Evolutionary conservation across 2,113 vertebrate genomes (phyloP).

Genomic region (Brienomyrus brachyistius): DNA sequence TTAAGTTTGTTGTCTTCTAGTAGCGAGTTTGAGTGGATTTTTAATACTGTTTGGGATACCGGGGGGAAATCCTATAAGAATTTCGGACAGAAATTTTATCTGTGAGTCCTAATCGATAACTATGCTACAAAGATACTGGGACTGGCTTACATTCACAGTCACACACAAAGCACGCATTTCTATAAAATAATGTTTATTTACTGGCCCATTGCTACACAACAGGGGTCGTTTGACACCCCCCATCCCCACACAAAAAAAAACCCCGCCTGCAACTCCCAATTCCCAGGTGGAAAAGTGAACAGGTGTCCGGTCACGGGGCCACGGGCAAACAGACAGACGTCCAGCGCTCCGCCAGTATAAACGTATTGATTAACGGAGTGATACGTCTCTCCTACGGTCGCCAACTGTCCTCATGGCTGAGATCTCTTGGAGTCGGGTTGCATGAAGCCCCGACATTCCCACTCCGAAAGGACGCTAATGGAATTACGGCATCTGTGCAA

Average conservation of each 20-base stretch:
- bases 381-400: conserved; percentile 37
- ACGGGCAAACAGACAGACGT: conserved; percentile 23
- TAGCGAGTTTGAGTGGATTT: not conserved
- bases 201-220: not conserved
- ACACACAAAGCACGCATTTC: not conserved
- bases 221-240: not conserved
- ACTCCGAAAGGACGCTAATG: conserved; percentile 52
- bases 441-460: conserved; percentile 44
- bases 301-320: conserved; percentile 26
- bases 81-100: not conserved
- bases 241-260: no score
- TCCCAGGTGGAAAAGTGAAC: conserved; percentile 12
- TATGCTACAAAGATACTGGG: not conserved
- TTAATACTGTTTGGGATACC: not conserved
- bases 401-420: conserved; percentile 38
- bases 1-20: not conserved
- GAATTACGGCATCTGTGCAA: conserved; percentile 58
- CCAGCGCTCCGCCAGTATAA: conserved; percentile 36
- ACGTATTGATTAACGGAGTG: conserved; percentile 47
- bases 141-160: not conserved
- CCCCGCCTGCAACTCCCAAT: no score
- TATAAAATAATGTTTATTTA: not conserved
- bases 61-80: not conserved
- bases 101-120: not conserved
- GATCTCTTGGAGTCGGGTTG: conserved; percentile 48